A percentile compares a stretch with the other conserved stretches of the same genome.
phyloP scores from a whole-genome alignment of 2,113 vertebrate genomes.

The Eonycteris spelaea region DNA sequence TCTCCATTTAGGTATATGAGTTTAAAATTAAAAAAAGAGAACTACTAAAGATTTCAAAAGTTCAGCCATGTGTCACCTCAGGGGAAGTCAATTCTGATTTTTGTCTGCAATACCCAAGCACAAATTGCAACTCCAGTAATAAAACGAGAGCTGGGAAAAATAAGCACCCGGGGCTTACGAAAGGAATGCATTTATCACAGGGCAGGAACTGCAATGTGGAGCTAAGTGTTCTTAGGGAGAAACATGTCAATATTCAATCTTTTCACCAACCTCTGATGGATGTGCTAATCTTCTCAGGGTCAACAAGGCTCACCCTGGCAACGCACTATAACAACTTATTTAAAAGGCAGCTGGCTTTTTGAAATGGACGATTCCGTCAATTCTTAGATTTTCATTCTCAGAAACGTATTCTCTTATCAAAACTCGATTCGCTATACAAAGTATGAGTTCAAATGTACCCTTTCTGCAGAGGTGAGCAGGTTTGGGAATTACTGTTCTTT shows the following conservation, averaged over 20 bases:
- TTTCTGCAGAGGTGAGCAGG: background rate
- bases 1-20: background rate
- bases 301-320: constrained; percentile 16
- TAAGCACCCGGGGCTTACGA: constrained; percentile 38
- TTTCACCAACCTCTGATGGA: constrained; percentile 58
- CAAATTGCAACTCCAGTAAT: constrained; percentile 52
- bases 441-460: background rate
- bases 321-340: constrained; percentile 30
- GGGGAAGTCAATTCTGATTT: constrained; percentile 53
- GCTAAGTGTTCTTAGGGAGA: constrained; percentile 32
- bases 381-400: constrained; percentile 46
- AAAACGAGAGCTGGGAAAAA: constrained; percentile 33
- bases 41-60: constrained; percentile 13
- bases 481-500: background rate
- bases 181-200: constrained; percentile 33
- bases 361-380: constrained; percentile 19
- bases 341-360: constrained; percentile 57
- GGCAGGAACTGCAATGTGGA: background rate
- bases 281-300: constrained; percentile 55
- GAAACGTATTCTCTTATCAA: constrained; percentile 41
- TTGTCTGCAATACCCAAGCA: background rate
- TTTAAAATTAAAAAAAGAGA: background rate
- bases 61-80: constrained; percentile 15
- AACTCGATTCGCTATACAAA: background rate
- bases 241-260: constrained; percentile 44